These are phyloP conservation scores for Nanger granti DNA, from an alignment of 2,113 vertebrate species.

Conservation along the genomic window DNA sequence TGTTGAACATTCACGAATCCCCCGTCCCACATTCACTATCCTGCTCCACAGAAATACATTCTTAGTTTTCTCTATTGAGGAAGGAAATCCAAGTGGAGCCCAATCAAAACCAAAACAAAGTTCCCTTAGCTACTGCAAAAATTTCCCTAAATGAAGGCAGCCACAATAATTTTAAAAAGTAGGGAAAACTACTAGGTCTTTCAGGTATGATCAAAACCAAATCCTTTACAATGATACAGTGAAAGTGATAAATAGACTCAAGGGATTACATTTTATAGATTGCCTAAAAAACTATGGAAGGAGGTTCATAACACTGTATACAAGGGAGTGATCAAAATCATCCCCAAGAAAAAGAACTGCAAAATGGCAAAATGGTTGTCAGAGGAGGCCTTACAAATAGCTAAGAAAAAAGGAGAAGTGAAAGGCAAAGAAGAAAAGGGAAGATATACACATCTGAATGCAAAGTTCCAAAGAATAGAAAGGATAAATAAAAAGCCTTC, in stretches of 20 bases:
- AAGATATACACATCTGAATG: neutral
- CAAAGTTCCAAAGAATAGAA: neutral
- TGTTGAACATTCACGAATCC: fast-evolving
- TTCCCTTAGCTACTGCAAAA: neutral
- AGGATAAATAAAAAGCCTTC: neutral
- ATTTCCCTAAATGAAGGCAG: neutral
- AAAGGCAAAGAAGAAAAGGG: neutral
- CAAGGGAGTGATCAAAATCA: neutral
- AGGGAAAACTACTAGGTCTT: neutral
- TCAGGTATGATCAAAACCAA: neutral
- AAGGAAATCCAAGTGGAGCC: neutral
- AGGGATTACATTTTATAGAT: neutral
- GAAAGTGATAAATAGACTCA: neutral
- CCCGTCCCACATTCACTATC: neutral
- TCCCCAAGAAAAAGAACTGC: neutral
- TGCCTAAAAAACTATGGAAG: neutral
- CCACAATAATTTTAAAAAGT: neutral
- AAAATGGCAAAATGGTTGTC: neutral
- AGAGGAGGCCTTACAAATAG: neutral
- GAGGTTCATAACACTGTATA: neutral
- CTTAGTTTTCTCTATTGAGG: neutral
- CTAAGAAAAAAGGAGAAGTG: neutral
- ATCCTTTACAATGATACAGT: neutral
- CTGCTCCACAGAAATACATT: neutral
- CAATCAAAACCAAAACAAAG: neutral